Evolutionary conservation across 2,888 invertebrate species (phyloP).

Genomic region (Allygus modestus): DNA sequence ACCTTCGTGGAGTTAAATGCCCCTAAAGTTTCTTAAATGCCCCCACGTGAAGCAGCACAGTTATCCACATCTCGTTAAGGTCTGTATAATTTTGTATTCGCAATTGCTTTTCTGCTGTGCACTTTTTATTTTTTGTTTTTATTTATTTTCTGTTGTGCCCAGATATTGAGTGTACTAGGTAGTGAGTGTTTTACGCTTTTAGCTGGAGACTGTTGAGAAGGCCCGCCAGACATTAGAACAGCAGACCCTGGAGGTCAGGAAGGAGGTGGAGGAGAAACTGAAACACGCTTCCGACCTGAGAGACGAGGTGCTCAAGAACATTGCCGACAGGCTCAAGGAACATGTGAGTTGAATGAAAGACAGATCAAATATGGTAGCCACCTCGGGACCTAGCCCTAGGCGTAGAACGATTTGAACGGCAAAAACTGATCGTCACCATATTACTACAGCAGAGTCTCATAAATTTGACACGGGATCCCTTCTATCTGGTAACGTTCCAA

Average conservation of each 20-base stretch:
- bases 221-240: conserved; percentile 88
- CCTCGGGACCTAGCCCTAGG: too few relatives aligned
- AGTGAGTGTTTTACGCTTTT: conserved; percentile 53
- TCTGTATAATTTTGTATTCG: too few relatives aligned
- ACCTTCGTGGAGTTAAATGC: too few relatives aligned
- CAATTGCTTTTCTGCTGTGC: too few relatives aligned
- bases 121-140: background rate
- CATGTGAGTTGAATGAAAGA: conserved; percentile 88
- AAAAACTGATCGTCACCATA: too few relatives aligned
- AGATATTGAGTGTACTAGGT: background rate
- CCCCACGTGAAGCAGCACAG: too few relatives aligned
- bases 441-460: too few relatives aligned
- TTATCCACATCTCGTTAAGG: too few relatives aligned
- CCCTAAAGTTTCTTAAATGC: too few relatives aligned
- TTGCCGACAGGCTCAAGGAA: conserved; percentile 93
- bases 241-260: conserved; percentile 91
- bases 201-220: conserved; percentile 79
- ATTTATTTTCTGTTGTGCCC: background rate
- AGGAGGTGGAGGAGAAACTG: conserved; percentile 92
- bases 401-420: background rate
- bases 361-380: too few relatives aligned
- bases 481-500: too few relatives aligned
- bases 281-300: conserved; percentile 92
- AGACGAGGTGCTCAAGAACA: conserved; percentile 93
- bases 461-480: too few relatives aligned